These are phyloP conservation scores for Drosophila sordidapex DNA, from an alignment of 2,888 invertebrate genomes.

Conservation along the genomic window DNA sequence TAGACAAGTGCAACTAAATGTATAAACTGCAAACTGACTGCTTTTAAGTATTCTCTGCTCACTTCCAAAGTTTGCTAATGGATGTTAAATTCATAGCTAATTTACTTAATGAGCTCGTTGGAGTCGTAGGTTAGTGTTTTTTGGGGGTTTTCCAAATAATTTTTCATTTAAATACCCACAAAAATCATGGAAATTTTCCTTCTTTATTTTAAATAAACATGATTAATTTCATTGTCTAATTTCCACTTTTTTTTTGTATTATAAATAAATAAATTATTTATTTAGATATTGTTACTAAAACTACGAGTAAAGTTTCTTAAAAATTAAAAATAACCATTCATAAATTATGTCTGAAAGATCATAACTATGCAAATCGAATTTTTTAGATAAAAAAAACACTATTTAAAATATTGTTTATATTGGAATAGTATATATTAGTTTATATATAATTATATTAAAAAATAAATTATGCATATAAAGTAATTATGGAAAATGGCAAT, in stretches of 20 bases:
- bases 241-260: neutral
- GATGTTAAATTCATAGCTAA: neutral
- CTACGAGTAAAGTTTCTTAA: neutral
- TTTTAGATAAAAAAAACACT: too few relatives aligned
- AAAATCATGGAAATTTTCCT: accelerated
- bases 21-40: neutral
- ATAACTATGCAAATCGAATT: too few relatives aligned
- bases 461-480: neutral
- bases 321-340: neutral
- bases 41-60: neutral
- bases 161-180: neutral
- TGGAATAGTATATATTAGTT: neutral
- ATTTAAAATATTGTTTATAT: neutral
- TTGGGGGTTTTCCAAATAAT: neutral
- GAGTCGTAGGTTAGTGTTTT: neutral
- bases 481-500: neutral
- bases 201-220: neutral
- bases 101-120: neutral
- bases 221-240: too few relatives aligned
- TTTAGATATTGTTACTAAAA: neutral
- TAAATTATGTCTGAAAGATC: neutral
- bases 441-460: neutral
- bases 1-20: neutral
- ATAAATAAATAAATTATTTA: too few relatives aligned
- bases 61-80: neutral